Evolutionary conservation across 1,140 invertebrate species (phyloP), one percentile per base, ranked within the genome.

Genomic region (Zaprionus capensis): DNA sequence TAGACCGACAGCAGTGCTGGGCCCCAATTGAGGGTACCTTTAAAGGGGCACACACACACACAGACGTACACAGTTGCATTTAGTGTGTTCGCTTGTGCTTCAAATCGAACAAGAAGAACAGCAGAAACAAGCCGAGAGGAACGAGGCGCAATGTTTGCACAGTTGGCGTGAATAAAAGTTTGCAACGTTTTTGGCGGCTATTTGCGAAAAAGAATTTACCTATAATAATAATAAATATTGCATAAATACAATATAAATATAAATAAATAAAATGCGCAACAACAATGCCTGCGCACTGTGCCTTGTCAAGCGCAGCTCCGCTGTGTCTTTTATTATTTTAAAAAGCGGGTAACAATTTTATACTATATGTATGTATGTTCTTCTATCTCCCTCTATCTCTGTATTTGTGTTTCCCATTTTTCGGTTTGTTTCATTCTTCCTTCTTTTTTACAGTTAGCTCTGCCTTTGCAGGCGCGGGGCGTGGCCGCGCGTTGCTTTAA

Each of bases 401-500:
- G 71, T 51, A 34, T 65, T 63, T 68, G 62, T 71, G 49, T 51
- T 68, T 70, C 44, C 56, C 20, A 55, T 6, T 67, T 24, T 65
- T 51, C 41, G 58, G 26, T 71, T 69, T 65, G 57, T 4, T 51
- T 14, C 7, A 34, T 68, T 73, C 38, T 64, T 66, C 49, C 51
- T 71, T 75, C 53, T 56, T 57, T 77, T 80, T 67, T 74, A 81
- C n/a, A 53, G 59, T 67, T 78, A 78, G 79, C 41, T 44, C 49
- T 34, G 65, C 55, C 20, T 44, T 66, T 81, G 66, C 64, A 61
- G 46, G 66, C 41, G 71, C 64, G 85, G 66, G 83, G 84, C 85
- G 85, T 88, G 84, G 82, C 31, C 55, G 66, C 62, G 59, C 76
- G 59, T 73, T 80, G 81, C 86, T 90, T 90, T 85, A 85, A 85